Conservation (phyloP, 2,888 invertebrate genomes). For the Steinernema carpocapsae region DNA sequence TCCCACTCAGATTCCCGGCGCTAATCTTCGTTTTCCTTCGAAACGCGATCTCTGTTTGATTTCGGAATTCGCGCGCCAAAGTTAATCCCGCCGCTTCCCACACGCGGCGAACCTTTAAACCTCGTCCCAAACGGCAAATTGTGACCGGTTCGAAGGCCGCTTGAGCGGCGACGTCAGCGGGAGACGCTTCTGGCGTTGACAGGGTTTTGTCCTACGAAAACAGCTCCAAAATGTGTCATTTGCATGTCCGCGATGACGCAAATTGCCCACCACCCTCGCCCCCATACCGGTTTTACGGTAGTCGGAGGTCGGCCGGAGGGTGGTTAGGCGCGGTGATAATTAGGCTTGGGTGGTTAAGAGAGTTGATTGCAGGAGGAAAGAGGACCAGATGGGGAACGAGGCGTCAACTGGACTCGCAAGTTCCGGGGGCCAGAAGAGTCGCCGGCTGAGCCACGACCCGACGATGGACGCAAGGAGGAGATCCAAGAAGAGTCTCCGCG, state of each 20-base stretch:
- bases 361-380: neutral
- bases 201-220: neutral
- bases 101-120: neutral
- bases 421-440: constrained; percentile 10
- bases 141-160: neutral
- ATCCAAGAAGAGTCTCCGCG: neutral
- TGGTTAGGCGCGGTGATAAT: too few relatives aligned
- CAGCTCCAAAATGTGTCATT: neutral
- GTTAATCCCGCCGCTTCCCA: constrained; percentile 18
- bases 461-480: neutral
- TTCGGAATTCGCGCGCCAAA: neutral
- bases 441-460: constrained; percentile 5
- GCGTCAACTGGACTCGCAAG: neutral
- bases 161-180: neutral
- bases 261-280: neutral
- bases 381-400: constrained; percentile 29
- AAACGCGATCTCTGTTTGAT: constrained; percentile 26
- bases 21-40: constrained; percentile 13
- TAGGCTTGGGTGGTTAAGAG: too few relatives aligned
- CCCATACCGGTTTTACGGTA: neutral
- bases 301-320: too few relatives aligned
- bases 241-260: constrained; percentile 5
- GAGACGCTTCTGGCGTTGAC: neutral
- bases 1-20: constrained; percentile 5
- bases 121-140: neutral